Evolutionary conservation across 2,888 invertebrate species (phyloP), one percentile per base, ranked within the genome.

Genomic region (Megaustenia siamemsis): DNA sequence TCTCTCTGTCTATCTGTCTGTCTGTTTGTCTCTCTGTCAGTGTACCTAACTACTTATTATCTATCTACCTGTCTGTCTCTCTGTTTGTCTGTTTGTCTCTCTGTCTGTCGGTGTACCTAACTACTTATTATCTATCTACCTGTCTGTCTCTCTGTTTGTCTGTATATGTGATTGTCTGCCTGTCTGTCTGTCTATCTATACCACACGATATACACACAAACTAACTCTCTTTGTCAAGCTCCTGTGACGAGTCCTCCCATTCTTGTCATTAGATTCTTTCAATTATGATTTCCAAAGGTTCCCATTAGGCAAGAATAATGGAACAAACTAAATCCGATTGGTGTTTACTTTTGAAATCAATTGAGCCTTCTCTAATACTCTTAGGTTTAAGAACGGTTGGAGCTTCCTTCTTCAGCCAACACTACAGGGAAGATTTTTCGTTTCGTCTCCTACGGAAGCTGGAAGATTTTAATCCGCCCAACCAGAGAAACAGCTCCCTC

Each of bases 281-380:
- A 82, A 82, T 82, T 82, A 82, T 82, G 60, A 82, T 82, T 82
- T 82, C 28, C 73, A 73, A 82, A 82, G 56, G 63, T 69, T 56
- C 73, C 82, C 73, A 82, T 82, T 82, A 82, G 82, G 3, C 15
- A 28, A 56, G 35, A 76, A 83, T 68, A 83, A 83, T 66, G 68
- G 68, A n/a, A 69, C 5, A 53, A 77, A 68, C 75, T 53, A 77
- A 83, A 83, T 76, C 83, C 66, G 66, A 28, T 68, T 66, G 76
- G 38, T 83, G 77, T 83, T 83, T 83, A 83, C 83, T 83, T 66
- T 76, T 40, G 53, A 49, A 83, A 83, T 83, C 83, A 83, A 83
- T 83, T 76, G 24, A 82, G 40, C 56, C 73, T 49, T 18, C 40
- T 21, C 78, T 78, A 78, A 78, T 78, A 78, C 78, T 63, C 78